Conservation (phyloP, 2,888 invertebrate species). For the Chironomus riparius region DNA sequence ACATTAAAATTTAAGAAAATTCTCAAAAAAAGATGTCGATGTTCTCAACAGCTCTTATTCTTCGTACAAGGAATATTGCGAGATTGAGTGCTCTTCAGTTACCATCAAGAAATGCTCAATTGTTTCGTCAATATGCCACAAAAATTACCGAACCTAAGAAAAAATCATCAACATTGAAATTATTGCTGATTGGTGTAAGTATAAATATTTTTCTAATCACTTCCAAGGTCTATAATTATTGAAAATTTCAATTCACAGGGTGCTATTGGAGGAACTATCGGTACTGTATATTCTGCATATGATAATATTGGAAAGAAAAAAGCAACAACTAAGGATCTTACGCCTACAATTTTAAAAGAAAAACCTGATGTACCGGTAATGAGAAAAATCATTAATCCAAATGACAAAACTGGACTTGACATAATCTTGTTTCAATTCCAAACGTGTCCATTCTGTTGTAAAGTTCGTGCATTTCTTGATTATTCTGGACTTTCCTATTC, state of each 20-base stretch:
- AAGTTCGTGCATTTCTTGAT: slow-evolving; percentile 83
- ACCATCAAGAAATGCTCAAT: background rate
- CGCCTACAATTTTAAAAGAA: background rate
- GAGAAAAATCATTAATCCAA: slow-evolving; percentile 54
- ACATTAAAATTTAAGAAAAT: no score
- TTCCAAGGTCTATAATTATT: background rate
- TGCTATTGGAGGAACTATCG: slow-evolving; percentile 1
- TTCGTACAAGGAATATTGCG: no score
- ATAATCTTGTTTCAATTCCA: slow-evolving; percentile 91
- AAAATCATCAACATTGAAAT: slow-evolving; percentile 10
- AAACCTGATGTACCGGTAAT: slow-evolving; percentile 38
- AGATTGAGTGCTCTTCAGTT: background rate
- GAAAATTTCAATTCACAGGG: background rate
- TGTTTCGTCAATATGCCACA: slow-evolving; percentile 6
- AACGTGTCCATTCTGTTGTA: slow-evolving; percentile 97
- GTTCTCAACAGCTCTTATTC: no score
- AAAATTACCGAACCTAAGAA: slow-evolving; percentile 18
- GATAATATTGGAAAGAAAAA: slow-evolving; percentile 20
- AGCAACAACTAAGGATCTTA: background rate
- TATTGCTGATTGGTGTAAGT: background rate
- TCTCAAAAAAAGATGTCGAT: no score
- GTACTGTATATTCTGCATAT: background rate
- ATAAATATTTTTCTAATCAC: background rate
- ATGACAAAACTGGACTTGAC: slow-evolving; percentile 60
- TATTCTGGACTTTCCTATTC: slow-evolving; percentile 90